Evolutionary conservation across 2,113 vertebrate species (phyloP).

Genomic region (Silurus meridionalis): DNA sequence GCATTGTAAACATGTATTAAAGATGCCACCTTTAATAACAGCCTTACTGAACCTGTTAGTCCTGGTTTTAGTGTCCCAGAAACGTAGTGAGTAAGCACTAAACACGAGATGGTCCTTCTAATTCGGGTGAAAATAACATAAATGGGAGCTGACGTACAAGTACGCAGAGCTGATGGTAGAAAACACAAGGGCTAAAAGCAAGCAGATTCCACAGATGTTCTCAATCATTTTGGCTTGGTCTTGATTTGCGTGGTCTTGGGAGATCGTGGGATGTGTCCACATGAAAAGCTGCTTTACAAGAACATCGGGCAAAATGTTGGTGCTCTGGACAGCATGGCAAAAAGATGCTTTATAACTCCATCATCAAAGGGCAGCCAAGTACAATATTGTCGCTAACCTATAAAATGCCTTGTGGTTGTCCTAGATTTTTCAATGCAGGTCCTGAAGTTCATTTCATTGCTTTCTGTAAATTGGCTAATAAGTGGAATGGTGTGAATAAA

Average conservation of each 20-base stretch:
- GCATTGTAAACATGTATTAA: slow-evolving; percentile 2
- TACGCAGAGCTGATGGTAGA: slow-evolving; percentile 13
- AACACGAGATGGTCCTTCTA: background rate
- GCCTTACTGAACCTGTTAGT: slow-evolving; percentile 29
- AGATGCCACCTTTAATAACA: slow-evolving; percentile 2
- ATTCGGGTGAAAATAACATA: slow-evolving; percentile 10
- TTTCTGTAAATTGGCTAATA: background rate
- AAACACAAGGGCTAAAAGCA: background rate
- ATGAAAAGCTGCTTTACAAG: background rate
- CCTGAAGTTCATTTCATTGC: background rate
- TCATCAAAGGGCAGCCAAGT: background rate
- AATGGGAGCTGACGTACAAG: slow-evolving; percentile 8
- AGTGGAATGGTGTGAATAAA: background rate
- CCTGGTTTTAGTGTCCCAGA: background rate
- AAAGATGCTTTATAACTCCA: background rate
- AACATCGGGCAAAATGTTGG: background rate
- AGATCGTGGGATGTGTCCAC: background rate
- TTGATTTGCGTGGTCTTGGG: background rate
- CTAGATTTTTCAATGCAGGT: background rate
- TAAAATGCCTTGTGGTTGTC: background rate
- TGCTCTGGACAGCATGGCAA: background rate
- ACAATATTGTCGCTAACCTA: background rate
- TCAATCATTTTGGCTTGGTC: background rate
- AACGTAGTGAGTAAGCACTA: background rate
- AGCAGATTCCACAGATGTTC: slow-evolving; percentile 26